Conservation (phyloP, 2,797 vertebrate genomes). For the Sebastes itinus region DNA sequence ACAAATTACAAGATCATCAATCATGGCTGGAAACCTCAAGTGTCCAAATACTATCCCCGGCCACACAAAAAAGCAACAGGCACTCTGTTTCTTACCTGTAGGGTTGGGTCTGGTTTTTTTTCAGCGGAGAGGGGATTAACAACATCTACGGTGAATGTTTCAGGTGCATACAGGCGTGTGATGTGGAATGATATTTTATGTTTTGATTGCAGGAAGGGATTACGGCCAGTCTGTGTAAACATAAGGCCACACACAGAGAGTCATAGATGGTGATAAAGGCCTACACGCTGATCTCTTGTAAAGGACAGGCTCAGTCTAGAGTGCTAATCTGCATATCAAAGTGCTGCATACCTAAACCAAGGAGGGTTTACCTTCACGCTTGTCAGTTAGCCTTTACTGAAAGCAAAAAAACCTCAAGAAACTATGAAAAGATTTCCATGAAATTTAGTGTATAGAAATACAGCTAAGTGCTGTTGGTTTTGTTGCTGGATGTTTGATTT, state of each 20-base stretch:
- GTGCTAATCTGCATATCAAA: conserved; percentile 4
- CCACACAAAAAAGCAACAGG: conserved; percentile 22
- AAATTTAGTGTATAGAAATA: neutral
- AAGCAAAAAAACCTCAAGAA: neutral
- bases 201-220: conserved; percentile 53
- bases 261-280: conserved; percentile 10
- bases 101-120: neutral
- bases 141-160: conserved; percentile 29
- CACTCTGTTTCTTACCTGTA: conserved; percentile 18
- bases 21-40: conserved; percentile 55
- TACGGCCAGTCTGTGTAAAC: conserved; percentile 37
- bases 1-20: conserved; percentile 64
- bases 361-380: neutral
- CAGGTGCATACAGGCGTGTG: conserved; percentile 26
- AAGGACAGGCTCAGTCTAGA: neutral
- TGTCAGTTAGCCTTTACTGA: neutral
- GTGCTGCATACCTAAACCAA: neutral
- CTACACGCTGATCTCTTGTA: conserved; percentile 1
- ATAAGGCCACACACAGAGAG: conserved; percentile 30
- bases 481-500: too few relatives aligned
- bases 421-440: neutral
- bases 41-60: conserved; percentile 44
- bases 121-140: neutral
- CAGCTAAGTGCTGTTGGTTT: neutral
- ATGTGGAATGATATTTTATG: conserved; percentile 39